Evolutionary conservation across 2,888 invertebrate species (phyloP).

Genomic region (Drosophila greeni): DNA sequence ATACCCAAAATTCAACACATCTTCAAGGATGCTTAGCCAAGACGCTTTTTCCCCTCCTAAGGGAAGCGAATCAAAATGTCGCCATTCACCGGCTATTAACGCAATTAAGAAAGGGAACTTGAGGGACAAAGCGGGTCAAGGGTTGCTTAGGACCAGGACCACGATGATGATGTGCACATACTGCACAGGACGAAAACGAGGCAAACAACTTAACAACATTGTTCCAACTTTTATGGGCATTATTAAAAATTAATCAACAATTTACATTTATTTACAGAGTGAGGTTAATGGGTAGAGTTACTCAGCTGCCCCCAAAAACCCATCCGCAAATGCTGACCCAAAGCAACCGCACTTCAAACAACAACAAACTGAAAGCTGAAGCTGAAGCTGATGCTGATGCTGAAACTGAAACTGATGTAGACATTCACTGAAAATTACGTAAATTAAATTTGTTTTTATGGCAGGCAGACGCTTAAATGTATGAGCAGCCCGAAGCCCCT

Average conservation of each 20-base stretch:
- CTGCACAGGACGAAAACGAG: not conserved
- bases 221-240: conserved; percentile 61
- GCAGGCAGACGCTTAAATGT: conserved; percentile 62
- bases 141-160: conserved; percentile 26
- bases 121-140: conserved; percentile 20
- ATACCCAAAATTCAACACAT: not conserved
- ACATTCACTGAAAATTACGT: conserved; percentile 73
- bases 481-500: not conserved
- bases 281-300: conserved; percentile 36
- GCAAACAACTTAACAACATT: conserved; percentile 37
- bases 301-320: conserved; percentile 11
- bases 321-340: conserved; percentile 31
- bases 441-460: conserved; percentile 74
- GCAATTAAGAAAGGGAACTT: conserved; percentile 48
- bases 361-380: conserved; percentile 41
- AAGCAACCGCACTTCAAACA: conserved; percentile 50
- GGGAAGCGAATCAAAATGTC: conserved; percentile 58
- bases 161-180: not conserved
- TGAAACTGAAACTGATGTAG: conserved; percentile 71
- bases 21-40: not conserved
- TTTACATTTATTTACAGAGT: conserved; percentile 57
- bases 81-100: conserved; percentile 55
- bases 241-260: conserved; percentile 74
- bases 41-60: conserved; percentile 2
- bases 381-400: conserved; percentile 62